These are phyloP conservation scores for Esox niger DNA, from an alignment of 2,113 vertebrate genomes.

Conservation along the genomic window DNA sequence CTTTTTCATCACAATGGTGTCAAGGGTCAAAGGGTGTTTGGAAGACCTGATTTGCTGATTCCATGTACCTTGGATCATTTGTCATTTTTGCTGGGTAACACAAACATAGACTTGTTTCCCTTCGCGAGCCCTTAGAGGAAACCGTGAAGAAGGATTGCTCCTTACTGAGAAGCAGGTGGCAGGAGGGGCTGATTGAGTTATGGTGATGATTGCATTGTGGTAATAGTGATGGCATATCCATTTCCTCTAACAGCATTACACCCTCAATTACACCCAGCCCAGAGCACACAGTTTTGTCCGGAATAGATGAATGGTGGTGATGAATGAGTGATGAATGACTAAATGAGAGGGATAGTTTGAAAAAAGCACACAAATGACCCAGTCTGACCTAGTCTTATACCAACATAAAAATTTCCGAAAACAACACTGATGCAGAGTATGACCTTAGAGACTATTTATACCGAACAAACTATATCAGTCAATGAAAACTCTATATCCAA, in stretches of 20 bases:
- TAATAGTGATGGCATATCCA: conserved; percentile 52
- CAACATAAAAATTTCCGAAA: neutral
- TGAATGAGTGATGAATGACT: neutral
- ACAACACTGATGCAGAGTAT: neutral
- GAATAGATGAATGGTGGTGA: neutral
- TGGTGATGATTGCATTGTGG: conserved; percentile 45
- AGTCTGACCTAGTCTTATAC: neutral
- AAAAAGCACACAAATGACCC: neutral
- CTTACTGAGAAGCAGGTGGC: conserved; percentile 46
- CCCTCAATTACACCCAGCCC: conserved; percentile 22
- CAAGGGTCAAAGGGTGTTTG: too few relatives aligned
- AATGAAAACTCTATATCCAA: neutral
- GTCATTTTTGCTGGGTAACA: conserved; percentile 2
- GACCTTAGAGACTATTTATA: neutral
- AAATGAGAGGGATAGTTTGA: neutral
- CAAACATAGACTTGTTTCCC: conserved; percentile 7
- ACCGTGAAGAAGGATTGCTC: conserved; percentile 21
- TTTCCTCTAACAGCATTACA: conserved; percentile 45
- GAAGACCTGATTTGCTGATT: too few relatives aligned
- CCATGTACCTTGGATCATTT: too few relatives aligned
- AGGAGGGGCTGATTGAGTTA: conserved; percentile 48
- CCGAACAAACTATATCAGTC: neutral
- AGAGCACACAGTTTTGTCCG: neutral
- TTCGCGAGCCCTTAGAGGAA: neutral
- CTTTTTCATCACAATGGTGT: too few relatives aligned